Conservation (phyloP, 2,113 vertebrate genomes). For the Oncorhynchus keta region DNA sequence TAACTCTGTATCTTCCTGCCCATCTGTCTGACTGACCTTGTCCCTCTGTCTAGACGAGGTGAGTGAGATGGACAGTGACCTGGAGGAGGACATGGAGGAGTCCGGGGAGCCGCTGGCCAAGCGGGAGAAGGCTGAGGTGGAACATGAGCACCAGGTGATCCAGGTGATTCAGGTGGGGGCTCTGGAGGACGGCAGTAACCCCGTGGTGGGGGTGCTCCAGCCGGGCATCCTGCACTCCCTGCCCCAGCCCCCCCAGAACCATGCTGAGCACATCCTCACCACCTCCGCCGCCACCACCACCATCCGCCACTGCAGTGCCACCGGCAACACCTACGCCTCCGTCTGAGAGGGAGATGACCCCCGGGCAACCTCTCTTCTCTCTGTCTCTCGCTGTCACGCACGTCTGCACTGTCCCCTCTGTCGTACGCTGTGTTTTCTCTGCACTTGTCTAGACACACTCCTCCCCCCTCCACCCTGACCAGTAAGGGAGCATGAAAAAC, state of each 20-base stretch:
- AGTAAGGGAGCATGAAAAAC: conserved; percentile 20
- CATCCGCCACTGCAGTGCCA: conserved; percentile 77
- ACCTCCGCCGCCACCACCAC: conserved; percentile 66
- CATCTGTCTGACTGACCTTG: not conserved
- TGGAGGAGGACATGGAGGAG: conserved; percentile 75
- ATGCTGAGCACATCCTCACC: conserved; percentile 71
- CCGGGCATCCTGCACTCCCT: conserved; percentile 71
- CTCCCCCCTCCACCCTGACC: conserved; percentile 4
- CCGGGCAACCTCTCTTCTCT: conserved; percentile 13
- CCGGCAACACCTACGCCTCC: conserved; percentile 77
- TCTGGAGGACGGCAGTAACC: conserved; percentile 69
- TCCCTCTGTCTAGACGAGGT: conserved; percentile 64
- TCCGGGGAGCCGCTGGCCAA: conserved; percentile 73
- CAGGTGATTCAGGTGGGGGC: conserved; percentile 79
- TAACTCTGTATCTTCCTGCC: no score
- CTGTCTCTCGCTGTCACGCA: conserved; percentile 15
- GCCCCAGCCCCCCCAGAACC: conserved; percentile 61
- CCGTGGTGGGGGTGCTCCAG: conserved; percentile 76
- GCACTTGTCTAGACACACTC: not conserved
- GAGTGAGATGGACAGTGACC: conserved; percentile 78
- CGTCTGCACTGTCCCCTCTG: not conserved
- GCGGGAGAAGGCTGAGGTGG: conserved; percentile 67
- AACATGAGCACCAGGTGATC: conserved; percentile 68
- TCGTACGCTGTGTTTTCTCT: conserved; percentile 39
- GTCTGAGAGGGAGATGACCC: conserved; percentile 58